Conservation (phyloP, 2,797 vertebrate species). For the Phrynocephalus guinanensis region DNA sequence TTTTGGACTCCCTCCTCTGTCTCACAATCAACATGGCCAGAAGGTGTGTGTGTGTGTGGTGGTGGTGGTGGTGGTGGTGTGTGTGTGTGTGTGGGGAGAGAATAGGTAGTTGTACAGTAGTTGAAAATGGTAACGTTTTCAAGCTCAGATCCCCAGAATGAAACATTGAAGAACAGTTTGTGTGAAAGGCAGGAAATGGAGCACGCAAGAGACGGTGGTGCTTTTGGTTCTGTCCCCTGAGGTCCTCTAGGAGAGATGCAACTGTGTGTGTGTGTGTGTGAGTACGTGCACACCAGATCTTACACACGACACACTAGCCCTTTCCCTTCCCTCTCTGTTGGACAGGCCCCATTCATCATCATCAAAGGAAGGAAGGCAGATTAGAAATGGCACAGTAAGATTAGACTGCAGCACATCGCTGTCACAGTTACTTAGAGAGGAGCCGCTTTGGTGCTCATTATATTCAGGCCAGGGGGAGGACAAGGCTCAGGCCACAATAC, state of each 20-base stretch:
- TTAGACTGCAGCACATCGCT: conserved; percentile 44
- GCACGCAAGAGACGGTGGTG: neutral
- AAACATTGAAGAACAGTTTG: no score
- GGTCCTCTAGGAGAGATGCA: neutral
- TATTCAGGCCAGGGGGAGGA: neutral
- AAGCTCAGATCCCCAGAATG: no score
- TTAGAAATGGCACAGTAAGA: conserved; percentile 56
- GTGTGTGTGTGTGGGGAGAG: no score
- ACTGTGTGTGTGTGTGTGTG: neutral
- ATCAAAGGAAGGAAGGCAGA: conserved; percentile 41
- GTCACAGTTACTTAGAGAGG: conserved; percentile 54
- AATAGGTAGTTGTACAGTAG: no score
- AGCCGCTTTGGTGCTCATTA: neutral
- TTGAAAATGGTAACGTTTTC: no score
- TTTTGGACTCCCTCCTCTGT: no score
- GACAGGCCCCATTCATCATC: conserved; percentile 66
- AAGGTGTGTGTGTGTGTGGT: no score
- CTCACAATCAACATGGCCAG: no score
- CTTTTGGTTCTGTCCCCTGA: neutral
- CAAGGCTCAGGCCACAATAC: neutral
- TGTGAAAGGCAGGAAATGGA: neutral
- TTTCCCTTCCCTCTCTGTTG: neutral
- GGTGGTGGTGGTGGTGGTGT: no score
- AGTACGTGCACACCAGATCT: no score
- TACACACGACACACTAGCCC: no score